Conservation (phyloP, 2,888 invertebrate genomes). For the Beris chalybata region DNA sequence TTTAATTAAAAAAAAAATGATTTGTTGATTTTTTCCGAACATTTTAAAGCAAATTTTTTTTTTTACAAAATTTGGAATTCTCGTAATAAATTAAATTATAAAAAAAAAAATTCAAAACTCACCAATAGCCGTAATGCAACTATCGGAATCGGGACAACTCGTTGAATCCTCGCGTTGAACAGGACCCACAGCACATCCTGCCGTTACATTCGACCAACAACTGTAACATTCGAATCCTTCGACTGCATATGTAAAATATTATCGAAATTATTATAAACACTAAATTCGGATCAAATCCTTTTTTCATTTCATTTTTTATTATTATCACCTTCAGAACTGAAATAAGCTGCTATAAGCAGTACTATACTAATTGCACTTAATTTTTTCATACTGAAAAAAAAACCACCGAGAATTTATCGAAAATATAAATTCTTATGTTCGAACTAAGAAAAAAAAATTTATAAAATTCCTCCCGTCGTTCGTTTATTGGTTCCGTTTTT, state of each 20-base stretch:
- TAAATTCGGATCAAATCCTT: neutral
- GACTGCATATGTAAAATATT: constrained; percentile 19
- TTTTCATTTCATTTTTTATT: neutral
- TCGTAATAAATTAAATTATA: too few relatives aligned
- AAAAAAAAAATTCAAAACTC: constrained; percentile 4
- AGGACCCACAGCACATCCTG: constrained; percentile 17
- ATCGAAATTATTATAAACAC: neutral
- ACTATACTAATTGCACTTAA: neutral
- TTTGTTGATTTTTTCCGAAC: too few relatives aligned
- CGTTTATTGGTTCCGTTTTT: neutral
- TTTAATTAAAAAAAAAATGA: too few relatives aligned
- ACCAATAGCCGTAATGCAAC: constrained; percentile 25
- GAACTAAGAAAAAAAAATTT: too few relatives aligned
- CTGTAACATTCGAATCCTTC: constrained; percentile 19
- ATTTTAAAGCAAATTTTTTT: too few relatives aligned
- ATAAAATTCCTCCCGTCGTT: too few relatives aligned
- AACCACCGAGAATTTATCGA: too few relatives aligned
- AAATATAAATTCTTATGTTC: too few relatives aligned
- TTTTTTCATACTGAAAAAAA: neutral
- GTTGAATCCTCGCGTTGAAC: neutral
- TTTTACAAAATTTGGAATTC: too few relatives aligned
- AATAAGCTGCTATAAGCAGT: constrained; percentile 17
- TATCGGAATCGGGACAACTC: constrained; percentile 4
- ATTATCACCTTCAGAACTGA: constrained; percentile 19
- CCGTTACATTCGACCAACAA: constrained; percentile 24